Conservation (phyloP, 2,113 vertebrate species). For the Formicarius rufipectus region DNA sequence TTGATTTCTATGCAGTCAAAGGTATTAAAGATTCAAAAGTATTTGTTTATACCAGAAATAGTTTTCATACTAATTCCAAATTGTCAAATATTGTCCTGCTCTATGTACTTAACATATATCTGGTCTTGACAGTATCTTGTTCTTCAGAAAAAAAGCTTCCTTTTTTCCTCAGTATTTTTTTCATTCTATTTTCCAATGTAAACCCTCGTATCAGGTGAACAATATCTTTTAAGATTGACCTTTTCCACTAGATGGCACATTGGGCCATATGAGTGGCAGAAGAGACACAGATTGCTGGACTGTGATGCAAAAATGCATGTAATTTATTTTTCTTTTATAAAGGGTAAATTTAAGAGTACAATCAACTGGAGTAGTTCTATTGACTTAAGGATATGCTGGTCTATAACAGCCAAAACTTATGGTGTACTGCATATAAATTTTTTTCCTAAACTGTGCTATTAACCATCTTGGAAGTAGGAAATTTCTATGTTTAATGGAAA, state of each 20-base stretch:
- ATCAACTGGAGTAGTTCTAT: neutral
- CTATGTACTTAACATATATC: neutral
- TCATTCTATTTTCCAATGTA: neutral
- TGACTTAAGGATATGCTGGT: neutral
- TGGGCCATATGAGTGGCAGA: slow-evolving; percentile 17
- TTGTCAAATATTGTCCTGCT: neutral
- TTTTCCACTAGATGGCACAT: slow-evolving; percentile 68
- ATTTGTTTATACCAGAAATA: neutral
- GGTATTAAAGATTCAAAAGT: neutral
- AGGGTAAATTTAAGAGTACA: no score
- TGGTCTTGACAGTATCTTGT: neutral
- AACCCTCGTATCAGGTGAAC: neutral
- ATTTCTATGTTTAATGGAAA: neutral
- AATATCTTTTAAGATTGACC: slow-evolving; percentile 23
- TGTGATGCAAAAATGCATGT: neutral
- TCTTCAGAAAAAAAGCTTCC: neutral
- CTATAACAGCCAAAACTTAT: neutral
- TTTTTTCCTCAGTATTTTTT: neutral
- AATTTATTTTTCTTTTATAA: no score
- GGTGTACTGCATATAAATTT: neutral
- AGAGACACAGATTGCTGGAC: neutral
- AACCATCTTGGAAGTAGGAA: neutral
- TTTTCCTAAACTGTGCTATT: neutral
- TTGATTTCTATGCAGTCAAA: neutral
- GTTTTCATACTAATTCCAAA: neutral